These are phyloP conservation scores for Notodonta dromedarius DNA, from an alignment of 2,888 invertebrate species.

Conservation along the genomic window DNA sequence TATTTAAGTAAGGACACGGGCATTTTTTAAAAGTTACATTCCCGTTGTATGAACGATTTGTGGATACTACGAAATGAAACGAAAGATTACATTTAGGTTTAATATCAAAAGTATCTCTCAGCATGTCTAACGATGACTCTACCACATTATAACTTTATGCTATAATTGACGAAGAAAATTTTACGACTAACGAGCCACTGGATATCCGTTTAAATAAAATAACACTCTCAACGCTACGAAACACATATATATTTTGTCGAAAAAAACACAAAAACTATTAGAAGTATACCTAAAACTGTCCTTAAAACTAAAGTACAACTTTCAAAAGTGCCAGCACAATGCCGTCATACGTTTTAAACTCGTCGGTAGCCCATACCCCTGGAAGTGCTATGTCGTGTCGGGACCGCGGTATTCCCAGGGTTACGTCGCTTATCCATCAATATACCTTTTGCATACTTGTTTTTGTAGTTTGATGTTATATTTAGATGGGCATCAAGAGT, in stretches of 20 bases:
- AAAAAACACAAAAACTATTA: background rate
- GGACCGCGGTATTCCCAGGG: slow-evolving; percentile 75
- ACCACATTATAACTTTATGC: too few species aligned
- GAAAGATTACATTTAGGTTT: too few species aligned
- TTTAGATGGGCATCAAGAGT: slow-evolving; percentile 7
- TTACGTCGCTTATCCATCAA: slow-evolving; percentile 80
- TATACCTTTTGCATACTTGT: slow-evolving; percentile 77
- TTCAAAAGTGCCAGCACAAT: slow-evolving; percentile 50
- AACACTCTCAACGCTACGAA: slow-evolving; percentile 3
- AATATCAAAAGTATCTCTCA: too few species aligned
- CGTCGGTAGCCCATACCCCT: slow-evolving; percentile 48
- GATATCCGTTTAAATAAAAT: too few species aligned
- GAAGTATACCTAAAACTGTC: background rate
- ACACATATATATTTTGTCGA: background rate
- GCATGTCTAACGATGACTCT: too few species aligned
- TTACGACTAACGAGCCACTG: too few species aligned
- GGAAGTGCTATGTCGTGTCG: slow-evolving; percentile 84
- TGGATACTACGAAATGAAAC: too few species aligned
- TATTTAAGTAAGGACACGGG: too few species aligned
- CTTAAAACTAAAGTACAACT: slow-evolving; percentile 20
- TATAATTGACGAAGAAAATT: too few species aligned
- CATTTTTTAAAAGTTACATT: too few species aligned
- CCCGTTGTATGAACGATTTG: too few species aligned
- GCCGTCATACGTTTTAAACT: slow-evolving; percentile 56
- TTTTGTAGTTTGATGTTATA: slow-evolving; percentile 40